Base-by-base conservation (phyloP, 1,140 invertebrate species). In the Tetramorium alpestre region DNA sequence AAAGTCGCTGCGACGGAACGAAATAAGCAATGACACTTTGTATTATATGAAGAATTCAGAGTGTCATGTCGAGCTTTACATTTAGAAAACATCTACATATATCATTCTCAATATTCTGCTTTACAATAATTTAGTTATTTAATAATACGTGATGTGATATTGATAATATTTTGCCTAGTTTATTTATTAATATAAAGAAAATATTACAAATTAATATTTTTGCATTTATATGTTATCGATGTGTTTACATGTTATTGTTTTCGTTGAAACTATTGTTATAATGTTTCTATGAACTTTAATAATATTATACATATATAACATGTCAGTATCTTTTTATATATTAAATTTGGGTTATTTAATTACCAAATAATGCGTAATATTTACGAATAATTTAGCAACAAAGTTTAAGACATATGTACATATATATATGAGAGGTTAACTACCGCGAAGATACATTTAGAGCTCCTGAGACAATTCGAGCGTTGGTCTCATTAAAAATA, bases 401-500 rank as follows among this genome's bases (percentile, higher is more conserved):
- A 85, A 78, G 47, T 44, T 10, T 56, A 44, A 44, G 69, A 64
- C 10, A 58, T 56, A 10, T 6, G 25, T 56, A 33, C 33, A 33
- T 44, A 13, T 70, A 13, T 70, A 56, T 54, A n/a, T n/a, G 28
- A 54, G 62, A 44, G 62, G 70, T 54, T 77, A 75, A 77, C 44
- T 78, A 78, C 38, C 28, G 18, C 58, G 38, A 33, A 44, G 13
- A 88, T 86, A 54, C 33, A 62, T 72, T 86, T 76, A 85, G 69
- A 22, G 54, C 10, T 51, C n/a, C 49, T 13, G 25, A 64, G 73
- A 90, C 75, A 85, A 90, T 76, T 56, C 33, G 44, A 54, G 38
- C 33, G 54, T n/a, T 28, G 13, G 5, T 38, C 11, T 33, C 67
- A 47, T 80, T 64, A 69, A 85, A 90, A 89, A 90, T 89, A 90